Conservation (phyloP, 2,113 vertebrate species). For the Mobula hypostoma region DNA sequence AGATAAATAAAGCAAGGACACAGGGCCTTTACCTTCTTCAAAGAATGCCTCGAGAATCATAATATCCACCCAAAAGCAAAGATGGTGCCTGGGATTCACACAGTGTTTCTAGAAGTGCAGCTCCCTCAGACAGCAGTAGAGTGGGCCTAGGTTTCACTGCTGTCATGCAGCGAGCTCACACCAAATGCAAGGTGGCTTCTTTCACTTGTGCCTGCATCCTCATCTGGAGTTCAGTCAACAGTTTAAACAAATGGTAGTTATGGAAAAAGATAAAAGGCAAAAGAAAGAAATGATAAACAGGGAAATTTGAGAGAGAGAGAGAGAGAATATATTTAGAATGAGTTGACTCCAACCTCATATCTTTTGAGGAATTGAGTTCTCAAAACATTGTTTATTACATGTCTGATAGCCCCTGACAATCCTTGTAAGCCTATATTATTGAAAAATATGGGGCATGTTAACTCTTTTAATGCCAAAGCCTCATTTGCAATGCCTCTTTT, state of each 20-base stretch:
- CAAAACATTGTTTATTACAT: background rate
- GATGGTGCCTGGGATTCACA: background rate
- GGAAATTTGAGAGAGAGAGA: constrained; percentile 18
- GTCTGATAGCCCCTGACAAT: background rate
- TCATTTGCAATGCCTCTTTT: background rate
- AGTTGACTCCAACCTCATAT: background rate
- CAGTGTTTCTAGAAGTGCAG: background rate
- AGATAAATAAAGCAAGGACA: background rate
- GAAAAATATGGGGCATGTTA: constrained; percentile 17
- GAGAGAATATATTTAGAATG: background rate
- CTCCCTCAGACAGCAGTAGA: background rate
- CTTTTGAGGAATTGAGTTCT: constrained; percentile 15
- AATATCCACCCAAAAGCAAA: background rate
- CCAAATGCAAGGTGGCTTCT: background rate
- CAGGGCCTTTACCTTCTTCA: background rate
- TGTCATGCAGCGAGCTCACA: background rate
- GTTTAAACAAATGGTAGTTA: background rate
- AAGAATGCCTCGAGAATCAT: background rate
- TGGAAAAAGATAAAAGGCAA: constrained; percentile 2
- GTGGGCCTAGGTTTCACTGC: background rate
- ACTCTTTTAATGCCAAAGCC: background rate
- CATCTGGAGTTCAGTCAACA: background rate
- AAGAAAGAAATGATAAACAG: background rate
- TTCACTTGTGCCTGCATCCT: background rate
- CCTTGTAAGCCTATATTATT: constrained; percentile 26